Conservation (phyloP, 1,140 invertebrate genomes). For the Drosophila jambulina region DNA sequence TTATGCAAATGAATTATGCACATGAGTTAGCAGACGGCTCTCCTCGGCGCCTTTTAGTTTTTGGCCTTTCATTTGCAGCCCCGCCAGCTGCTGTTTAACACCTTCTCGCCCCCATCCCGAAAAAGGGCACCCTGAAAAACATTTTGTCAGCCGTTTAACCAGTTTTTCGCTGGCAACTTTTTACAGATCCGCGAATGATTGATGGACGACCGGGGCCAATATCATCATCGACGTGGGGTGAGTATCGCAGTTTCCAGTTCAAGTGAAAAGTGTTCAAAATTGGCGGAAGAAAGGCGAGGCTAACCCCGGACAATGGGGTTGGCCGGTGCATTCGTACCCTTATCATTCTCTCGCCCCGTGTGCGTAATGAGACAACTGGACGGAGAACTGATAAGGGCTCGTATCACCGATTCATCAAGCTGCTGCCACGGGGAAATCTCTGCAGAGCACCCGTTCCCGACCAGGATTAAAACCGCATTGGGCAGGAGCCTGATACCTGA, state of each 20-base stretch:
- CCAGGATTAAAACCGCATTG: not conserved
- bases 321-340: constrained; percentile 86
- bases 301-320: constrained; percentile 4
- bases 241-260: constrained; percentile 37
- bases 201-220: constrained; percentile 34
- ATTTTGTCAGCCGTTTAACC: constrained; percentile 39
- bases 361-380: constrained; percentile 88
- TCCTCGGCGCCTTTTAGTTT: constrained; percentile 35
- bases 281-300: not conserved
- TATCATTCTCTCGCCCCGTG: constrained; percentile 91
- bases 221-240: constrained; percentile 32
- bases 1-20: constrained; percentile 76
- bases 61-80: constrained; percentile 66
- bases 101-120: not conserved
- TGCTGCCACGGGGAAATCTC: constrained; percentile 5
- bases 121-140: not conserved
- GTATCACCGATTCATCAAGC: constrained; percentile 86
- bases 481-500: not conserved
- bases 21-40: constrained; percentile 59
- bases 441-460: too few relatives aligned
- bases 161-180: constrained; percentile 2
- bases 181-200: constrained; percentile 53
- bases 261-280: constrained; percentile 15
- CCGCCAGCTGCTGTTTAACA: constrained; percentile 50
- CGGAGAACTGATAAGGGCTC: constrained; percentile 92